Evolutionary conservation across 2,113 vertebrate species (phyloP).

Genomic region (Megalops atlanticus): DNA sequence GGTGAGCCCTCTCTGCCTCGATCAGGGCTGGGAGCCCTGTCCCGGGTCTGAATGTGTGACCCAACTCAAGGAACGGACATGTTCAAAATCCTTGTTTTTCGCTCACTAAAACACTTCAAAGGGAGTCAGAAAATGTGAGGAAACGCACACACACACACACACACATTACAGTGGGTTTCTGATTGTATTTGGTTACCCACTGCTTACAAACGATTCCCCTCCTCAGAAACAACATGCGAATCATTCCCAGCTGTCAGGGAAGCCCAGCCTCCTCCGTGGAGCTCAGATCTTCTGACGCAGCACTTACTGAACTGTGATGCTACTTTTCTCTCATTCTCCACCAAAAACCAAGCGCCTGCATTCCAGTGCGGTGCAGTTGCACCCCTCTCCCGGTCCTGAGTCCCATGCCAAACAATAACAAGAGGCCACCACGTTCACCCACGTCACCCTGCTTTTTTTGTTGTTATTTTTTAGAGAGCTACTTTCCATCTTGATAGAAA

Average conservation of each 20-base stretch:
- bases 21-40: too few relatives aligned
- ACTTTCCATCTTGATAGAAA: constrained; percentile 84
- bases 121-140: constrained; percentile 40
- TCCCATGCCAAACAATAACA: background rate
- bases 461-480: constrained; percentile 82
- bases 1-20: too few relatives aligned
- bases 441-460: constrained; percentile 34
- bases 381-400: background rate
- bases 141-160: constrained; percentile 42
- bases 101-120: background rate
- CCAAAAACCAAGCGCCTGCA: constrained; percentile 21
- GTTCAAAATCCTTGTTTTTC: background rate
- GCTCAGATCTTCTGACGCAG: constrained; percentile 77
- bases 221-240: constrained; percentile 74
- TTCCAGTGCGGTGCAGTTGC: background rate
- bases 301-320: constrained; percentile 81
- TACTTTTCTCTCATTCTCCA: constrained; percentile 74
- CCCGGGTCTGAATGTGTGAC: too few relatives aligned
- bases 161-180: constrained; percentile 13
- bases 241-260: constrained; percentile 71
- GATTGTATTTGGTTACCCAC: constrained; percentile 27
- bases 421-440: background rate
- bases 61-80: background rate
- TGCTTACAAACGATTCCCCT: constrained; percentile 46
- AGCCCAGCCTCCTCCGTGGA: constrained; percentile 64